Evolutionary conservation across 2,113 vertebrate genomes (phyloP).

Genomic region (Pelmatolapia mariae): DNA sequence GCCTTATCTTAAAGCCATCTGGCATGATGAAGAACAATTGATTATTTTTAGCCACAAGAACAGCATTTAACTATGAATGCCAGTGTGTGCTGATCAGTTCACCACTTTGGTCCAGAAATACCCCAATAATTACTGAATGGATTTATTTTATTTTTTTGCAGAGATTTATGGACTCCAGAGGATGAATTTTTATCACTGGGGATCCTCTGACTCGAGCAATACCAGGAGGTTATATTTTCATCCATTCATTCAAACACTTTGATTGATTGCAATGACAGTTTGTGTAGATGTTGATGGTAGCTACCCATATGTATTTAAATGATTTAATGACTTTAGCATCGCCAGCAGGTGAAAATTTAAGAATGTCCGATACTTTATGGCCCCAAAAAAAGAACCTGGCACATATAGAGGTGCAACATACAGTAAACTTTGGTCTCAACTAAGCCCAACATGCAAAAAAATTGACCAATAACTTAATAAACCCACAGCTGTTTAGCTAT

Average conservation of each 20-base stretch:
- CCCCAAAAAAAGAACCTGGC: background rate
- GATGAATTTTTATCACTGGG: background rate
- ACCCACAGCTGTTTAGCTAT: background rate
- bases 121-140: background rate
- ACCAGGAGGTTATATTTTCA: background rate
- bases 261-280: background rate
- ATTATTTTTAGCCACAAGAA: background rate
- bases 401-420: background rate
- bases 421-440: background rate
- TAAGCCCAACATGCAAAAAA: background rate
- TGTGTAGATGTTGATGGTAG: background rate
- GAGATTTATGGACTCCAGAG: background rate
- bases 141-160: background rate
- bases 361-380: background rate
- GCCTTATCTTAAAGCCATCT: background rate
- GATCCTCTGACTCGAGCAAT: background rate
- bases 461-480: background rate
- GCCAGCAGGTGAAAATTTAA: background rate
- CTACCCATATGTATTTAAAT: background rate
- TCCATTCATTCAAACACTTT: background rate
- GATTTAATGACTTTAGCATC: background rate
- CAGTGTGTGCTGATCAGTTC: background rate
- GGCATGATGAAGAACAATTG: background rate
- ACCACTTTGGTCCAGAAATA: background rate
- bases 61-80: background rate